Evolutionary conservation across 92 coral and sea anemone genomes (phyloP).

Genomic region (Plumapathes pennacea): DNA sequence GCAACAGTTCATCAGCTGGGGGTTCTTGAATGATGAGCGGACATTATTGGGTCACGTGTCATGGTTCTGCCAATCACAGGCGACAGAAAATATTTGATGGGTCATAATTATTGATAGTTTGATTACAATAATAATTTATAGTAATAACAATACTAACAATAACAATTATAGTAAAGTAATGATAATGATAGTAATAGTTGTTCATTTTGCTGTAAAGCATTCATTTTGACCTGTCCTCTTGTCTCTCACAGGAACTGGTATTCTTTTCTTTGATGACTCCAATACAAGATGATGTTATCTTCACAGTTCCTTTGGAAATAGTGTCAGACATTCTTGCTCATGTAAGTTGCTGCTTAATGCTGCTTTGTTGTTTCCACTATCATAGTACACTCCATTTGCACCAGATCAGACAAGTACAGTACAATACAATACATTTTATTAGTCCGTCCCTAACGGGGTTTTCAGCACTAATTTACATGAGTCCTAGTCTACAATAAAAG

Average conservation of each 20-base stretch:
- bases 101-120: too few relatives aligned
- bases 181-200: not conserved
- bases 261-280: slow-evolving; percentile 94
- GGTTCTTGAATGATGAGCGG: too few relatives aligned
- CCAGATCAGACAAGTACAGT: too few relatives aligned
- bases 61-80: too few relatives aligned
- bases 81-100: too few relatives aligned
- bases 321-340: slow-evolving; percentile 95
- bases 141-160: not conserved
- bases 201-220: not conserved
- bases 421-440: too few relatives aligned
- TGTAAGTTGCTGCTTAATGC: slow-evolving; percentile 46
- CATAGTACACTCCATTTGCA: too few relatives aligned
- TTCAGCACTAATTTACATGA: too few relatives aligned
- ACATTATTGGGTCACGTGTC: too few relatives aligned
- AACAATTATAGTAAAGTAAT: not conserved
- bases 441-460: too few relatives aligned
- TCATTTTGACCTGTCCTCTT: not conserved
- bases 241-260: slow-evolving; percentile 77
- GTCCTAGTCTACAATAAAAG: too few relatives aligned
- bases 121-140: not conserved
- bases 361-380: not conserved
- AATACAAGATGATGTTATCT: slow-evolving; percentile 97
- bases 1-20: too few relatives aligned
- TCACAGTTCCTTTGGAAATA: slow-evolving; percentile 93